Base-by-base conservation (phyloP, 2,113 vertebrate species). In the Willisornis vidua region DNA sequence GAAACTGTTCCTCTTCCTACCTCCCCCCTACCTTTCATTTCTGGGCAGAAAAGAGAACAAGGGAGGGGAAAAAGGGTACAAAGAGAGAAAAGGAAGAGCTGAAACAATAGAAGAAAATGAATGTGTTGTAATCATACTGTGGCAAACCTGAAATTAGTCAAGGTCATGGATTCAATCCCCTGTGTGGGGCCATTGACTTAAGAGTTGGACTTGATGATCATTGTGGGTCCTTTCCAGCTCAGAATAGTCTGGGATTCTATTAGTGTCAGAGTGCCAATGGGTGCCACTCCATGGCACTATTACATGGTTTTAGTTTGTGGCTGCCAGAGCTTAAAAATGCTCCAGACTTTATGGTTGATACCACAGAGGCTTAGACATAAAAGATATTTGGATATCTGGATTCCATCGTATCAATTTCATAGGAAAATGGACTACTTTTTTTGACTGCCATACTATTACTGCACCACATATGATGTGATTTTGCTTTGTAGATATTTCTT, bases 391-490 rank as follows among this genome's bases (percentile, higher is more conserved):
- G 29, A 20, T 78, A 48, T 55, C n/a, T 33, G 35, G 22, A 35
- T 35, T 78, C 9, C 17, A 11, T 31, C 19, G 4, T 7, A 52
- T 19, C 18, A 54, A 7, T 82, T 76, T 70, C 24, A 45, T 7
- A n/a, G 35, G 52, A 59, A 87, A 74, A 58, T 1, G 3, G 7
- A 29, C 28, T 23, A 5, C 14, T 71, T 52, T 41, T 86, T 78
- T 91, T 55, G 23, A 16, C 14, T 58, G 6, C 10, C 17, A 6
- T 0, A 2, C 5, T 7, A 55, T 45, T 46, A 25, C 16, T 6
- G 2, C 0, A 0, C 48, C 49, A 20, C 13, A 5, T 31, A 3
- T 1, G 3, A 46, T 2, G 5, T 2, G 1, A 5, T 29, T 55
- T 35, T 37, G 7, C 29, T 78, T 63, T 37, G 13, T 48, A 23